Evolutionary conservation across 2,113 vertebrate genomes (phyloP), one percentile per base, ranked within the genome.

Genomic region (Notechis scutatus): DNA sequence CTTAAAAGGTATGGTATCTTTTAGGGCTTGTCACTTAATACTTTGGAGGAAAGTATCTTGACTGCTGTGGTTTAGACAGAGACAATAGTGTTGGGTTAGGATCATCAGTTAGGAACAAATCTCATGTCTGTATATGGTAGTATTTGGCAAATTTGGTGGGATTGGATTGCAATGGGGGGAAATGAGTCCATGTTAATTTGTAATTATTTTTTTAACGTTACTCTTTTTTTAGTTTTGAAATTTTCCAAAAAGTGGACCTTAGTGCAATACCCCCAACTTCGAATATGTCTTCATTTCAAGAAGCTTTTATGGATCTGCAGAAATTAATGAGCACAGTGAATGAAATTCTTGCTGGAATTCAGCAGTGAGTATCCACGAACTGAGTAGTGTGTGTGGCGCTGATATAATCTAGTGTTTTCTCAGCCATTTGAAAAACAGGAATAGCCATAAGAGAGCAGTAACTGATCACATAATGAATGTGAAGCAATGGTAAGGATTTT

Each of bases 331-430:
- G 96, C 93, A 97, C 97, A 95, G 97, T 99, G 93, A 98, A 96
- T 91, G 98, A 98, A 96, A 98, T 99, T 95, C 98, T 95, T 91
- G 97, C 98, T 95, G 97, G 97, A 93, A 98, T 99, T 95, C 98
- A 97, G 93, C 98, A 98, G 99, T 99, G 96, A 97, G 95, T 90
- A 54, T 56, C 12, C 59, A 89, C 56, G 88, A 92, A 42, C 18
- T 87, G 23, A 34, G 74, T 9, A 1, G 57, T 61, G 9, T 45
- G 34, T 5, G 5, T 92, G 47, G 5, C 2, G 61, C 85, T 81
- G 26, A n/a, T 55, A 54, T 42, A 69, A 10, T 21, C 21, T 88
- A 29, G 23, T 54, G 24, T 42, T 20, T 74, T 88, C 15, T 21
- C 26, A 74, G 39, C 10, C 54, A 24, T n/a, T 21, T 74, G 5